Base-by-base conservation (phyloP, 2,797 vertebrate species). In the Anguilla anguilla region DNA sequence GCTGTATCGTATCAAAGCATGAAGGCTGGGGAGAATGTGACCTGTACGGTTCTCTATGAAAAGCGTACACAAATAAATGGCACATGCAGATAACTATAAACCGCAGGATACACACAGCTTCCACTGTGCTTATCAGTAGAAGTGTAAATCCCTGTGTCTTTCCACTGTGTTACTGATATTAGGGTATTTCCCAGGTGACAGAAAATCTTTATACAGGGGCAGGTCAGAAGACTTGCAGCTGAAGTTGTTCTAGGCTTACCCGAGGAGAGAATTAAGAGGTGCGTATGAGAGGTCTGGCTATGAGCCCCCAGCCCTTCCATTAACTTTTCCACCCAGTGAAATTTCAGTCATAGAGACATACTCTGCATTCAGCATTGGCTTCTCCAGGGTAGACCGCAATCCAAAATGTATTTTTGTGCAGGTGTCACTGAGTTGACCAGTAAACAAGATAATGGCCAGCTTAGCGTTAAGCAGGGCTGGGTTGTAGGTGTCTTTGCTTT, bases 121-220 rank as follows among this genome's bases (percentile, higher is more conserved):
- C 46, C 10, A 19, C 46, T 25, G 43, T 77, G 19, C 35, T 77
- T 77, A 77, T 77, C 74, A 15, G 19, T 25, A 9, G 79, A 51
- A 11, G 79, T 82, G 79, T n/a, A 82, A 51, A 82, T 82, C 46
- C 79, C 46, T n/a, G 19, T 43, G 17, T 82, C 79, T 46, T 82
- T 82, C 79, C 25, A 51, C 46, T n/a, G 10, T 25, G 79, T 51
- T 10, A 51, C 79, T 82, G 79, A 25, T 82, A 22, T 49, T 0
- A 11, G 79, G 19, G 2, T 82, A 15, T 11, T 1, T n/a, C 43
- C 43, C 74, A 77, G 35, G 10, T 15, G 79, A 46, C 46, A 11
- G 46, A 51, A 22, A 4, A 6, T 31, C 9, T 11, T 35, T 10
- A 25, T 59, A 39, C 43, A 49, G 46, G 7, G 46, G 22, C 7